Base-by-base conservation (phyloP, 2,113 vertebrate genomes). In the Gobius niger region DNA sequence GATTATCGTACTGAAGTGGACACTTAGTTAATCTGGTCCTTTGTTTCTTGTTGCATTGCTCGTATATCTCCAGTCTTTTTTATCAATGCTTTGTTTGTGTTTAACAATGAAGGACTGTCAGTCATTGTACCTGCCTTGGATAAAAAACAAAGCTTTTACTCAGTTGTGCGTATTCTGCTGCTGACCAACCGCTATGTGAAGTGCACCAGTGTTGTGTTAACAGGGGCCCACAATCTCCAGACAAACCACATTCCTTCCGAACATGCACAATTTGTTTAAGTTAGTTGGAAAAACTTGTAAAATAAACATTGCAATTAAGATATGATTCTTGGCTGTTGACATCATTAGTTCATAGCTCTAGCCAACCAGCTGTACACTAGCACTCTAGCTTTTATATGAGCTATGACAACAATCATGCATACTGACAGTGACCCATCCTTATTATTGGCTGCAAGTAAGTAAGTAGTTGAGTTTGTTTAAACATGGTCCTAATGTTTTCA, bases 321-420 rank as follows among this genome's bases (percentile, higher is more conserved):
- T 44, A 65, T 24, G 42, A 65, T 10, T 46, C 47, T 66, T 6
- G 10, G 34, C 61, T 65, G 19, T 56, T 16, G 46, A 34, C 24
- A 34, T 34, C 24, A 34, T 34, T 34, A 34, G 24, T 34, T 34
- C 24, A 34, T 34, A 34, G 24, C 24, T 34, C 24, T 34, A 34
- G 70, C 50, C 75, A 73, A 49, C 67, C 72, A 62, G 44, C 42
- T 67, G 54, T 34, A 68, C 67, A 75, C 67, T 57, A 42, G 73
- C 64, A 70, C 50, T 84, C n/a, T n/a, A n/a, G n/a, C n/a, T n/a
- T n/a, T n/a, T 80, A 69, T 65, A 65, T 49, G 71, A 75, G 73
- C 71, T 64, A 78, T 87, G 82, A 82, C 83, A 90, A 85, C 82
- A 77, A 85, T 84, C 85, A 84, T 57, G 69, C 70, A 63, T 89